These are phyloP conservation scores for Scelioninae gen. 2 DNA, from an alignment of 2,888 invertebrate species.

Conservation along the genomic window DNA sequence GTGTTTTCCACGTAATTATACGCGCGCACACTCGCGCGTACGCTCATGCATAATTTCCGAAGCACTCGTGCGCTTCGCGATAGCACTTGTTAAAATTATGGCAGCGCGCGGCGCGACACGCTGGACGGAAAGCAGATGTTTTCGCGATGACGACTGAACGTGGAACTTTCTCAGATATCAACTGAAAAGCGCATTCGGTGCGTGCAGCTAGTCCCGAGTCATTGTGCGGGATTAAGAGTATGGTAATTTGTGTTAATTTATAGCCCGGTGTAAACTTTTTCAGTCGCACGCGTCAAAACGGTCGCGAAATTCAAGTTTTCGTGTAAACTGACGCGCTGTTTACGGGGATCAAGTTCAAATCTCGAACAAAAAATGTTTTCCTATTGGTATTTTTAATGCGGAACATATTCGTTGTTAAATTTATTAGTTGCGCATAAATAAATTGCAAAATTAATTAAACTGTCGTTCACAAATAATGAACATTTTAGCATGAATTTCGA, in stretches of 20 bases:
- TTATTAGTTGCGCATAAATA: too few relatives aligned
- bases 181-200: slow-evolving; percentile 31
- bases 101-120: slow-evolving; percentile 52
- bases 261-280: too few relatives aligned
- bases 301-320: too few relatives aligned
- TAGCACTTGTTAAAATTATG: slow-evolving; percentile 58
- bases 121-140: slow-evolving; percentile 57
- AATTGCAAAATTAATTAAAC: too few relatives aligned
- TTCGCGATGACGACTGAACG: slow-evolving; percentile 50
- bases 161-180: slow-evolving; percentile 53
- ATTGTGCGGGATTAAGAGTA: slow-evolving; percentile 42
- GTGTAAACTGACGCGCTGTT: too few relatives aligned
- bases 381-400: too few relatives aligned
- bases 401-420: too few relatives aligned
- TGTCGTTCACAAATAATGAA: too few relatives aligned
- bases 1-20: slow-evolving; percentile 52
- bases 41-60: slow-evolving; percentile 54
- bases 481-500: too few relatives aligned
- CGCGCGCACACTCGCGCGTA: slow-evolving; percentile 39
- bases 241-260: slow-evolving; percentile 27
- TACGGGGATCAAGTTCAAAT: too few relatives aligned
- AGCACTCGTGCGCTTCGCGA: slow-evolving; percentile 58
- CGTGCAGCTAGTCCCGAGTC: slow-evolving; percentile 15
- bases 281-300: too few relatives aligned
- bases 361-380: too few relatives aligned